Evolutionary conservation across 1,140 invertebrate species (phyloP).

Genomic region (Drosophila littoralis): DNA sequence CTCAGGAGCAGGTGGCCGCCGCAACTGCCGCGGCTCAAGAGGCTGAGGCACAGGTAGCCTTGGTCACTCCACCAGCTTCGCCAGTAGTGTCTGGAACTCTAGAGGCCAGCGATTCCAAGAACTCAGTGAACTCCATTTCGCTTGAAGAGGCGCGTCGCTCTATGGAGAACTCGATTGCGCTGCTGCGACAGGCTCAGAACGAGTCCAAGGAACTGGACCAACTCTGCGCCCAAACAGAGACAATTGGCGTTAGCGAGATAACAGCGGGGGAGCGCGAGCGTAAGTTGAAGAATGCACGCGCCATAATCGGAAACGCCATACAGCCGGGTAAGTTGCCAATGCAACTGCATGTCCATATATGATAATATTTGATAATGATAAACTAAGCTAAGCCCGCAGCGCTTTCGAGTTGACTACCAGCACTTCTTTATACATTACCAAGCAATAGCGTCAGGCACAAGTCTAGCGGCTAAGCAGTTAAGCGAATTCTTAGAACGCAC

Average conservation of each 20-base stretch:
- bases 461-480: constrained; percentile 23
- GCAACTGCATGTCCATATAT: constrained; percentile 35
- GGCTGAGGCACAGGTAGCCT: constrained; percentile 30
- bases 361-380: constrained; percentile 34
- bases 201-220: constrained; percentile 84
- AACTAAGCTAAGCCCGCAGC: constrained; percentile 68
- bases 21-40: constrained; percentile 77
- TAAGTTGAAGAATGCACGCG: constrained; percentile 86
- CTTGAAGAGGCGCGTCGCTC: constrained; percentile 82
- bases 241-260: constrained; percentile 69
- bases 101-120: constrained; percentile 76
- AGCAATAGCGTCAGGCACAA: constrained; percentile 39
- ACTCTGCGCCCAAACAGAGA: constrained; percentile 82
- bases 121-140: constrained; percentile 73
- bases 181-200: constrained; percentile 83
- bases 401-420: constrained; percentile 76
- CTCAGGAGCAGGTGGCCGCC: constrained; percentile 72
- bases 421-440: constrained; percentile 29
- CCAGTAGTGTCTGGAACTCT: constrained; percentile 39
- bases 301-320: constrained; percentile 87
- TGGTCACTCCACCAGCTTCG: constrained; percentile 30
- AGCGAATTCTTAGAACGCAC: neutral
- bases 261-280: constrained; percentile 81
- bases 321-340: constrained; percentile 77
- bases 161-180: constrained; percentile 85